Evolutionary conservation across 2,888 invertebrate species (phyloP), one percentile per base, ranked within the genome.

Genomic region (Melieria picta): DNA sequence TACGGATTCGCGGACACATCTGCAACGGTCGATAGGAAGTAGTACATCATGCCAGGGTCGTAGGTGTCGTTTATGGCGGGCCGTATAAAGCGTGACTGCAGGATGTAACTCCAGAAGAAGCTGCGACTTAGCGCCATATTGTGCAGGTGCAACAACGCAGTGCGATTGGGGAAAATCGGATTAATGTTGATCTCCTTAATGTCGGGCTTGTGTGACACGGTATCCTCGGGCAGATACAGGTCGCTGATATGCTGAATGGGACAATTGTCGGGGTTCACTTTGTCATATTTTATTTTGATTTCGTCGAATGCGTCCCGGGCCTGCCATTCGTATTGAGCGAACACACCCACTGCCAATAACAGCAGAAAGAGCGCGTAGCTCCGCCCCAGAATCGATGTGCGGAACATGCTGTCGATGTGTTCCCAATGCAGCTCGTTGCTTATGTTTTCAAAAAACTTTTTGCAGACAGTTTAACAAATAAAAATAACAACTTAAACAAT

Each of bases 31-130:
- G 98, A 97, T 58, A 98, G 88, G 84, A 97, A 97, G 82, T 97
- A 97, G 83, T 98, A 98, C 96, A 98, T 96, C 93, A 99, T 95
- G 68, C 98, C 98, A 0, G 98, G 98, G 87, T 98, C 98, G 79
- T 96, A 95, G 0, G 96, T 95, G 81, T 96, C 95, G 83, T 95
- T 96, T 42, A 94, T 95, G 0, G 94, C 95, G 0, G 96, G 96
- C 46, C 96, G 89, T 78, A 96, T 96, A 80, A 96, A 95, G 75
- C 97, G 89, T 45, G 95, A 94, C 84, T 97, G 97, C 0, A 97
- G 89, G 72, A 97, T 95, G 79, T 96, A 97, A 86, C 96, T 96
- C 94, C 95, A 98, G 86, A 95, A 98, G 87, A 97, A 98, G 1
- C 97, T 96, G 79, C 98, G 89, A 85, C 94, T 97, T 84, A 98